These are phyloP conservation scores for Rhodophaea formosa DNA, from an alignment of 2,888 invertebrate species.

Conservation along the genomic window DNA sequence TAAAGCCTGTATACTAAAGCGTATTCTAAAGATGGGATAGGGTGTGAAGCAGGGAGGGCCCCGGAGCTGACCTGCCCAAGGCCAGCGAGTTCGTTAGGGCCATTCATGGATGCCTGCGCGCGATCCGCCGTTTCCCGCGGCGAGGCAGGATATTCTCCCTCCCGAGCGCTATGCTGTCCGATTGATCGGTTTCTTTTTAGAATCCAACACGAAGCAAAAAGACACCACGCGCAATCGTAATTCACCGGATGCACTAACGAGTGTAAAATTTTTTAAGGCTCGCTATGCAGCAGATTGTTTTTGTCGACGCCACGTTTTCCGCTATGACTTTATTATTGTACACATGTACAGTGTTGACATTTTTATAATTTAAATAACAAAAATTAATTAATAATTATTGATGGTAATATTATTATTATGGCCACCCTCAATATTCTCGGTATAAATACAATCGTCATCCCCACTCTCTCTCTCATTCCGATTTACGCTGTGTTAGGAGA, in stretches of 20 bases:
- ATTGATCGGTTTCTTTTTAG: slow-evolving; percentile 69
- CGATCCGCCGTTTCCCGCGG: slow-evolving; percentile 52
- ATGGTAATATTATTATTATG: no score
- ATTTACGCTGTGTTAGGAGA: no score
- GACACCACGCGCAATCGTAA: slow-evolving; percentile 65
- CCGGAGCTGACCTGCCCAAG: slow-evolving; percentile 65
- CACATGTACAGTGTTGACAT: slow-evolving; percentile 36
- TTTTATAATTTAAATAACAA: no score
- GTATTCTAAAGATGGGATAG: slow-evolving; percentile 28
- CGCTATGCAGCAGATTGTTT: slow-evolving; percentile 61
- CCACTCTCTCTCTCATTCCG: no score
- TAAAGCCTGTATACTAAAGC: neutral
- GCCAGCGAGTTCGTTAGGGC: slow-evolving; percentile 77
- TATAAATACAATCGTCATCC: no score
- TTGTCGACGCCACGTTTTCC: slow-evolving; percentile 59
- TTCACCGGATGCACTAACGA: slow-evolving; percentile 80
- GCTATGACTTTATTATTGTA: slow-evolving; percentile 53
- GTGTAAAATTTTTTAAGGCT: slow-evolving; percentile 67
- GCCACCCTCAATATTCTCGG: no score
- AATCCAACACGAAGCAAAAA: slow-evolving; percentile 63
- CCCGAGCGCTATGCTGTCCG: slow-evolving; percentile 64
- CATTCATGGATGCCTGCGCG: slow-evolving; percentile 77
- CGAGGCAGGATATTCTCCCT: slow-evolving; percentile 71
- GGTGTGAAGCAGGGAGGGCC: slow-evolving; percentile 29
- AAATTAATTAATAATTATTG: no score